Evolutionary conservation across 2,888 invertebrate species (phyloP).

Genomic region (Plebejus anna): DNA sequence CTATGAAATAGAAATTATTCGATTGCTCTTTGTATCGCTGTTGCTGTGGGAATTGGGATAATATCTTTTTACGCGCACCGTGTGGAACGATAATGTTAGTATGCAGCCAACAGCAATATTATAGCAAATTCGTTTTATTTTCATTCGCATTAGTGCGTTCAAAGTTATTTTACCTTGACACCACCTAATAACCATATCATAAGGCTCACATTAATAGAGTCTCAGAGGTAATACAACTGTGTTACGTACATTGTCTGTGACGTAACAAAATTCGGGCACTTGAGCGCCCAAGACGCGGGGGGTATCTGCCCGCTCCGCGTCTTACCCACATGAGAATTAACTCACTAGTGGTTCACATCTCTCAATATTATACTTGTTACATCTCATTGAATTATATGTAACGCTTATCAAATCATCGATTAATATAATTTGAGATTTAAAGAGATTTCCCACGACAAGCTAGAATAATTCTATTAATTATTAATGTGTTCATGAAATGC

Average conservation of each 20-base stretch:
- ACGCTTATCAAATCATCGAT: neutral
- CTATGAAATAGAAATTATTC: too few relatives aligned
- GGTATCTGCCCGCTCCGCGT: constrained; percentile 10
- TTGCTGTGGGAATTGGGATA: too few relatives aligned
- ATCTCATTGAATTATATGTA: constrained; percentile 12
- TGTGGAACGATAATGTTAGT: too few relatives aligned
- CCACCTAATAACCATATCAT: too few relatives aligned
- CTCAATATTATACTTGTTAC: constrained; percentile 17
- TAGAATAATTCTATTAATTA: neutral
- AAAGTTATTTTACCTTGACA: too few relatives aligned
- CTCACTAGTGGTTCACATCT: constrained; percentile 30
- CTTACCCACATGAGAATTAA: constrained; percentile 30
- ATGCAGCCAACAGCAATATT: too few relatives aligned
- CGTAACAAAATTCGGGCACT: neutral
- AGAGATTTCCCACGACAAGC: neutral
- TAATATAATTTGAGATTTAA: neutral
- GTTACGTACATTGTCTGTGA: neutral
- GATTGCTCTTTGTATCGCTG: too few relatives aligned
- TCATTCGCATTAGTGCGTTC: too few relatives aligned
- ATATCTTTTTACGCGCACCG: too few relatives aligned
- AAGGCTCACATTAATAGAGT: too few relatives aligned
- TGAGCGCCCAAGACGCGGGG: constrained; percentile 24
- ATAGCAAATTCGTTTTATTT: too few relatives aligned
- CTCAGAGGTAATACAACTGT: too few relatives aligned
- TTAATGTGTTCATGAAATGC: neutral